Base-by-base conservation (phyloP, 2,888 invertebrate genomes). In the Pimpla rufipes region DNA sequence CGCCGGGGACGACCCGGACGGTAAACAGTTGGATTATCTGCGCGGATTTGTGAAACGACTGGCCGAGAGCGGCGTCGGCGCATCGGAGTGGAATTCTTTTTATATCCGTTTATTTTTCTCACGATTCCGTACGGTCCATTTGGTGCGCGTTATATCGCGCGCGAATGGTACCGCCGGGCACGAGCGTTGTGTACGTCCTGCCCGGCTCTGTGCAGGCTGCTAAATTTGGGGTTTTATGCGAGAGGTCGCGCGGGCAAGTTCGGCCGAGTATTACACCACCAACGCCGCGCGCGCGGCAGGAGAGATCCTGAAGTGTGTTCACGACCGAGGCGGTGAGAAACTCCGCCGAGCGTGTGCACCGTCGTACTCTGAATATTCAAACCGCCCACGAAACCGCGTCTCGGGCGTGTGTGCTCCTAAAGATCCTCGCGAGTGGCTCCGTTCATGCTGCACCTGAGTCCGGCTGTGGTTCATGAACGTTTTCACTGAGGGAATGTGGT, bases 1-100 rank as follows among this genome's bases (percentile, higher is more conserved):
- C 45, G 57, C 29, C 74, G 64, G 74, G 70, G 50, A n/a, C n/a
- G 70, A 42, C 10, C 82, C 52, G 83, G 79, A 85, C 88, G 89
- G 88, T 91, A 90, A 91, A 90, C 89, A 88, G 87, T 89, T 88
- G 86, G 91, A 91, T 91, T 91, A 91, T 91, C 90, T 88, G 87
- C 87, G 87, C 62, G 68, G 67, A 68, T 77, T 76, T 50, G 71
- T 68, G 84, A 87, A 85, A 87, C 82, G 84, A 84, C 81, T 79
- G 50, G 37, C 52, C 18, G 29, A 29, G 29, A 29, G 29, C 29
- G 5, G 29, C 70, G 45, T 59, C 55, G 29, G 50, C 71, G 10
- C 18, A 62, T 52, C 70, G 18, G 59, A 68, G 76, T 71, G 29
- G 18, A 73, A 79, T 83, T 83, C 76, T 79, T 79, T 83, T 80